phyloP scores from a whole-genome alignment of 1,140 invertebrate genomes.

The Hyposmocoma kahamanoa region DNA sequence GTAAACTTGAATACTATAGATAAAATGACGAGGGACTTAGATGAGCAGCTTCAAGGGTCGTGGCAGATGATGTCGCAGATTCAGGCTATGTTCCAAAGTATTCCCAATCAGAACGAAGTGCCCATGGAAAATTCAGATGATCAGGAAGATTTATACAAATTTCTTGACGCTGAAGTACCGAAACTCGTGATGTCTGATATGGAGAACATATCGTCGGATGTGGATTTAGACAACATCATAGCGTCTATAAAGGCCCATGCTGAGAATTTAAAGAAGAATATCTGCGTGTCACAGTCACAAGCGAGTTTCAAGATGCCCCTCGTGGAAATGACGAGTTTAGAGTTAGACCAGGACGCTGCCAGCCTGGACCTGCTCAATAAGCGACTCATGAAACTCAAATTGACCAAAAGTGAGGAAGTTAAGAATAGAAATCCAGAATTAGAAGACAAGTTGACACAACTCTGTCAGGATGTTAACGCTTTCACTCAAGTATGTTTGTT shows the following conservation, averaged over 20 bases:
- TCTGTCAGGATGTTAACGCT: constrained; percentile 49
- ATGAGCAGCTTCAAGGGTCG: constrained; percentile 49
- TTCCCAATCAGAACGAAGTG: constrained; percentile 21
- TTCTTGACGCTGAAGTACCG: constrained; percentile 32
- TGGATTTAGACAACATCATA: constrained; percentile 45
- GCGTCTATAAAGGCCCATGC: constrained; percentile 42
- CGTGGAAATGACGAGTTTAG: constrained; percentile 23
- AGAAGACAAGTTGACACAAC: constrained; percentile 41
- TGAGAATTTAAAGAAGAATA: constrained; percentile 41
- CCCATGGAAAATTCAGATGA: constrained; percentile 16
- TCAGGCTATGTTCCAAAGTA: constrained; percentile 35
- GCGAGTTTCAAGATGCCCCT: background rate
- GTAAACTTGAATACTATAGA: constrained; percentile 45
- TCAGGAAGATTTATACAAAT: constrained; percentile 36
- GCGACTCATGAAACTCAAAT: constrained; percentile 39
- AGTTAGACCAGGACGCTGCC: constrained; percentile 40
- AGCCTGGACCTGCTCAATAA: constrained; percentile 50
- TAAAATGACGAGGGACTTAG: constrained; percentile 47
- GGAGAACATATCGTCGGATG: constrained; percentile 26
- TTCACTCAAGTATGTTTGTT: constrained; percentile 51
- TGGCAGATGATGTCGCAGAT: constrained; percentile 51
- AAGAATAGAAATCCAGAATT: constrained; percentile 35
- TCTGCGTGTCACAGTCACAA: constrained; percentile 12
- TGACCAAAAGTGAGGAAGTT: constrained; percentile 24
- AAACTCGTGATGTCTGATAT: constrained; percentile 47